These are phyloP conservation scores for Pseudorectes ferrugineus DNA, from an alignment of 2,113 vertebrate species.

Conservation along the genomic window DNA sequence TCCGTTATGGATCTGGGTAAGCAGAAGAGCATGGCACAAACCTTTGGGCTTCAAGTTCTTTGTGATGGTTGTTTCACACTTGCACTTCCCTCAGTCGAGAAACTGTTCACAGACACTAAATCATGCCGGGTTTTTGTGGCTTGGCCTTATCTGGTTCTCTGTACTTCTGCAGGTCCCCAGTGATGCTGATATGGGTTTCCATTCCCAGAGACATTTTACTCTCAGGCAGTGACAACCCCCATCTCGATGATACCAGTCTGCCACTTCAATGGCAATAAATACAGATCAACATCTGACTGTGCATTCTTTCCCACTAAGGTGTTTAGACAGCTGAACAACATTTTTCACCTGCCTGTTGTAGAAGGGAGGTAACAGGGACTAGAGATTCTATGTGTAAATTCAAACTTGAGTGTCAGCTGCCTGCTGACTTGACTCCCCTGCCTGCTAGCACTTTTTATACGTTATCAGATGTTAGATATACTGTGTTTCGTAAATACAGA, in stretches of 20 bases:
- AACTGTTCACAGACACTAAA: neutral
- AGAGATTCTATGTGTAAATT: neutral
- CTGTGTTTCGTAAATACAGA: neutral
- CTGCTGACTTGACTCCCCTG: neutral
- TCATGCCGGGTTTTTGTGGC: neutral
- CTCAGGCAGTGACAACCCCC: neutral
- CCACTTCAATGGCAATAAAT: neutral
- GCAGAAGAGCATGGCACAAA: neutral
- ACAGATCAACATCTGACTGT: neutral
- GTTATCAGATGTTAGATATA: neutral
- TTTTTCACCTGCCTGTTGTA: neutral
- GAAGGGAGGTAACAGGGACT: neutral
- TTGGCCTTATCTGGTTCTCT: neutral
- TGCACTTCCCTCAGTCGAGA: neutral
- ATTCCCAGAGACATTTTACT: neutral
- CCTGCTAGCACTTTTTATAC: neutral
- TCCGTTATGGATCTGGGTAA: neutral
- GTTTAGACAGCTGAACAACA: neutral
- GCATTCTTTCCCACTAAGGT: neutral
- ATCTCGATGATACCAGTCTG: neutral
- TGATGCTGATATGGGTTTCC: neutral
- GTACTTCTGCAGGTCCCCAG: neutral
- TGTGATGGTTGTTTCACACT: neutral
- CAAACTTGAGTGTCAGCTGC: neutral
- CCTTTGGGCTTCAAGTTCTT: neutral